Evolutionary conservation across 2,797 vertebrate species (phyloP).

Genomic region (Characodon lateralis): DNA sequence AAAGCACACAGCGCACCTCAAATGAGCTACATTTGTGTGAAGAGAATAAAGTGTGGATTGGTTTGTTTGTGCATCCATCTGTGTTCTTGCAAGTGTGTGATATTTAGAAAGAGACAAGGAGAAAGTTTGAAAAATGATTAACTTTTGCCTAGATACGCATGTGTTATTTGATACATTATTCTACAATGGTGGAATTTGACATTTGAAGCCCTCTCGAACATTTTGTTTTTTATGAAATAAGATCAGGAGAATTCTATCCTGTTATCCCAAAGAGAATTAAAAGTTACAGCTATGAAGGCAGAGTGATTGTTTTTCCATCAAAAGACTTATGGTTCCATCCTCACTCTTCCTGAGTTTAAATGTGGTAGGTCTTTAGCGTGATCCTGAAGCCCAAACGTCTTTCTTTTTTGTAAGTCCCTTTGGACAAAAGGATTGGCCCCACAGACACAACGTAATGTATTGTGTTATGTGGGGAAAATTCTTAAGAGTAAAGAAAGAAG

Average conservation of each 20-base stretch:
- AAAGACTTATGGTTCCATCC: neutral
- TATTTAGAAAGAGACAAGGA: conserved; percentile 37
- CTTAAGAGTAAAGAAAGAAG: too few species aligned
- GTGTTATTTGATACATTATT: conserved; percentile 6
- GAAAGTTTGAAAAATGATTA: conserved; percentile 22
- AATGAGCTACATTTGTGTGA: conserved; percentile 58
- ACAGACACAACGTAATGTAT: too few species aligned
- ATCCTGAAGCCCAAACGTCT: neutral
- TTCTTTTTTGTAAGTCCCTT: neutral
- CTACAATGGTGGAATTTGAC: neutral
- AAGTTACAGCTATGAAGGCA: neutral
- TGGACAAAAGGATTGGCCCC: neutral
- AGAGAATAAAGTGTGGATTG: conserved; percentile 20
- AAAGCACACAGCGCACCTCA: conserved; percentile 48
- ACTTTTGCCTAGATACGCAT: conserved; percentile 1
- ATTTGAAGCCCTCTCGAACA: neutral
- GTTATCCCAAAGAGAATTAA: neutral
- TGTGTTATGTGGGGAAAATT: too few species aligned
- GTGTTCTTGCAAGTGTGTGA: conserved; percentile 42
- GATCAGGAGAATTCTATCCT: neutral
- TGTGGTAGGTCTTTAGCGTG: neutral
- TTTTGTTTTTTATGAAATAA: neutral
- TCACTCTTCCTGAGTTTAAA: neutral
- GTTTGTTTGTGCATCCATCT: conserved; percentile 25
- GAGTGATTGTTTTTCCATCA: neutral